Conservation (phyloP, 2,888 invertebrate species). For the Pyrocoelia pectoralis region DNA sequence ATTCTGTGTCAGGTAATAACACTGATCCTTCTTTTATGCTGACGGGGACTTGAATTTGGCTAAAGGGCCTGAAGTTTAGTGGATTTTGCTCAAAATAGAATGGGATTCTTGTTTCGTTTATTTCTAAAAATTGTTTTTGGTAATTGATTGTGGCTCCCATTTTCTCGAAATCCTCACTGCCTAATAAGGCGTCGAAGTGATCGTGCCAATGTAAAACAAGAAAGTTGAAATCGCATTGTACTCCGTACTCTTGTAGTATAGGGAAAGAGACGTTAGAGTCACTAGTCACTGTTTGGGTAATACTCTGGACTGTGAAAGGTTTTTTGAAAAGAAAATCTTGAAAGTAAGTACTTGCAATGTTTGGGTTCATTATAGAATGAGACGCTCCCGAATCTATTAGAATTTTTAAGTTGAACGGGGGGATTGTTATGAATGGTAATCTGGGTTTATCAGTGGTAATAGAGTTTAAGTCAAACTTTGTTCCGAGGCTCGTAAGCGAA, state of each 20-base stretch:
- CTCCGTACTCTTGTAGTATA: background rate
- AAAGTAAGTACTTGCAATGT: background rate
- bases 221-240: background rate
- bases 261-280: background rate
- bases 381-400: background rate
- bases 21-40: conserved; percentile 1
- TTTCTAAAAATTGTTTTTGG: background rate
- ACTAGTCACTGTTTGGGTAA: background rate
- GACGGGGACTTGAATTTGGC: background rate
- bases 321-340: background rate
- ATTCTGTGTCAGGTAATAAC: background rate
- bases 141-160: background rate
- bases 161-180: background rate
- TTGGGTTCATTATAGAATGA: background rate
- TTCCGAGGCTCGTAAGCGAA: too few relatives aligned
- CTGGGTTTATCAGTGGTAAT: too few relatives aligned
- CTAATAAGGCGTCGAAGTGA: background rate
- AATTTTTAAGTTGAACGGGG: too few relatives aligned
- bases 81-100: conserved; percentile 7
- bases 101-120: background rate
- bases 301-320: background rate
- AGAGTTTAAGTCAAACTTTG: too few relatives aligned
- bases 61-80: conserved; percentile 1
- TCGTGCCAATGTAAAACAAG: background rate
- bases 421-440: too few relatives aligned